Base-by-base conservation (phyloP, 2,113 vertebrate genomes). In the Pseudois nayaur region DNA sequence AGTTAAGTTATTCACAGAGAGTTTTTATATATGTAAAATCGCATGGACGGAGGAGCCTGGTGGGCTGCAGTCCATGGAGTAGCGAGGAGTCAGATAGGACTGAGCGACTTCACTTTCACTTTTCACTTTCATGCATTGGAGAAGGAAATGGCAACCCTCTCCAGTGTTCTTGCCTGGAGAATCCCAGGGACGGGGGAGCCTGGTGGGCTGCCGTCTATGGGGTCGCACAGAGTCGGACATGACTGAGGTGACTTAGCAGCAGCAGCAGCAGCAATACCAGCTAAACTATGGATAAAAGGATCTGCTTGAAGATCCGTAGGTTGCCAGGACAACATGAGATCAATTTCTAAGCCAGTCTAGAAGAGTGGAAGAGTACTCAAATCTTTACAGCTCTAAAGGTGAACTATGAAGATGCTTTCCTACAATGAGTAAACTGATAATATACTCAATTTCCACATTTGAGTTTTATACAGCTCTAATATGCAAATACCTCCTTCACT, bases 361-460 rank as follows among this genome's bases (percentile, higher is more conserved):
- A 48, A 15, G 15, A 11, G 19, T 78, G 17, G 33, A 92, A 43
- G 23, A 27, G 1, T 36, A 43, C 5, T 60, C 23, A 59, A 12
- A 64, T 31, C 29, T 91, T 85, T 89, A 43, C 2, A 85, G 54
- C 9, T 40, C 3, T 71, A 57, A 83, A 71, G 57, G 10, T 21
- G 33, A 48, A n/a, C 78, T 59, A 55, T 48, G 29, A 78, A 74
- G 71, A 79, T 52, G 3, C 0, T 74, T 12, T 45, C 55, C 31
- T 14, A 83, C 71, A 84, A 54, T 55, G 27, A 54, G 8, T 74
- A 93, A 74, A 89, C 25, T 64, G 50, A 40, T 55, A 74, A 54
- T 43, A 40, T 50, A 89, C 15, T 78, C 25, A 74, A 13, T 93
- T 97, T 86, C 16, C 8, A 96, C 84, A 81, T 45, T 16, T 9